Evolutionary conservation across 2,113 vertebrate genomes (phyloP).

Genomic region (Sorex araneus): DNA sequence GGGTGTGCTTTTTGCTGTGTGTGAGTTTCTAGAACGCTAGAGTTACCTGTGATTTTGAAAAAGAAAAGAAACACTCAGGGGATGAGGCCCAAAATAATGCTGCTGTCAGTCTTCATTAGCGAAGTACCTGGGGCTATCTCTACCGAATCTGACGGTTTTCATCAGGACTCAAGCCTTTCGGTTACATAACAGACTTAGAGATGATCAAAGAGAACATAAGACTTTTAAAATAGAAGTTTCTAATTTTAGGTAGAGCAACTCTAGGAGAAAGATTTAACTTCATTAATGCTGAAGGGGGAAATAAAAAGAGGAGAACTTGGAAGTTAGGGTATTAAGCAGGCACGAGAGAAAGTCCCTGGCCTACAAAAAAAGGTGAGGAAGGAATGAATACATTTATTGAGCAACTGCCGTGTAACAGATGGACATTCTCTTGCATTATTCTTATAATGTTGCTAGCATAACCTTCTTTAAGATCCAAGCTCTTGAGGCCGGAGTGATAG

Average conservation of each 20-base stretch:
- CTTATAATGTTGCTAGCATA: neutral
- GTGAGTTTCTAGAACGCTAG: constrained; percentile 43
- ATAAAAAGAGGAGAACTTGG: neutral
- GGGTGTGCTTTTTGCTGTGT: constrained; percentile 32
- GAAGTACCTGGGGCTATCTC: neutral
- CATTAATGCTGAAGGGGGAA: neutral
- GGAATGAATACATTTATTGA: neutral
- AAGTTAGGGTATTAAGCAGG: neutral
- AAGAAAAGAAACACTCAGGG: neutral
- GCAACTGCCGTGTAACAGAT: neutral
- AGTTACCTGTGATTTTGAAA: constrained; percentile 42
- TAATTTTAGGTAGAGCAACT: neutral
- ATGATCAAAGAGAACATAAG: neutral
- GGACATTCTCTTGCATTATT: neutral
- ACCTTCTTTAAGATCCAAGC: neutral
- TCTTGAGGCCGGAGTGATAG: too few species aligned
- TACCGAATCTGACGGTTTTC: too few species aligned
- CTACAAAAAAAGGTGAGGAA: neutral
- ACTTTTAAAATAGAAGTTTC: constrained; percentile 29
- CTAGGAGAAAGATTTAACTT: neutral
- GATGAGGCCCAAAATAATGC: constrained; percentile 15
- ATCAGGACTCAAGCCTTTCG: neutral
- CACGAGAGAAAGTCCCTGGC: neutral
- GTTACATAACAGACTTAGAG: constrained; percentile 1
- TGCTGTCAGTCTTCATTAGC: neutral